These are phyloP conservation scores for Eilema depressum DNA, from an alignment of 2,888 invertebrate species.

Conservation along the genomic window DNA sequence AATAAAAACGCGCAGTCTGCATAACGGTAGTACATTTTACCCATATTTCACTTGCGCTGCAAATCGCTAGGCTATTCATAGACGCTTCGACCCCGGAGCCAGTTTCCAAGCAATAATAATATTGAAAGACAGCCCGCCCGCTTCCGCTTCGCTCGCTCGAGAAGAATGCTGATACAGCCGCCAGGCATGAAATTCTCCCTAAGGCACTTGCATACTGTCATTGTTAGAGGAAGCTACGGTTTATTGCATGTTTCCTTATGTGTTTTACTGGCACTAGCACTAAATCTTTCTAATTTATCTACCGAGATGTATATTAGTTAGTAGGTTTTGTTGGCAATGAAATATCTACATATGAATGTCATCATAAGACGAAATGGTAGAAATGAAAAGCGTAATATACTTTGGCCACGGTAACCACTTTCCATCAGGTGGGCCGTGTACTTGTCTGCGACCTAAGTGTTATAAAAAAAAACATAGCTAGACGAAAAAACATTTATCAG, in stretches of 20 bases:
- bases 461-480: no score
- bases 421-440: no score
- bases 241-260: background rate
- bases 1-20: conserved; percentile 57
- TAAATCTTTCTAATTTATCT: background rate
- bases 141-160: conserved; percentile 68
- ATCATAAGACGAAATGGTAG: no score
- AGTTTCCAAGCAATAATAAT: conserved; percentile 67
- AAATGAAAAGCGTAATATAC: no score
- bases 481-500: background rate
- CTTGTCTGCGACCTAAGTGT: no score
- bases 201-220: conserved; percentile 42
- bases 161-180: conserved; percentile 67
- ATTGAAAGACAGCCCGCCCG: conserved; percentile 67
- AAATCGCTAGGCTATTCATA: conserved; percentile 62
- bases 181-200: conserved; percentile 46
- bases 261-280: background rate
- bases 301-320: background rate
- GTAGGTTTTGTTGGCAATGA: background rate
- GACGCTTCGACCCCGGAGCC: conserved; percentile 52
- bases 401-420: no score
- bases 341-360: no score
- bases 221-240: background rate
- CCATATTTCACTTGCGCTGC: conserved; percentile 61
- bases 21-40: conserved; percentile 52